A percentile compares a stretch with the other conserved stretches of the same genome.
Conservation (phyloP, 1,140 invertebrate genomes). For the Drosophila nannoptera region DNA sequence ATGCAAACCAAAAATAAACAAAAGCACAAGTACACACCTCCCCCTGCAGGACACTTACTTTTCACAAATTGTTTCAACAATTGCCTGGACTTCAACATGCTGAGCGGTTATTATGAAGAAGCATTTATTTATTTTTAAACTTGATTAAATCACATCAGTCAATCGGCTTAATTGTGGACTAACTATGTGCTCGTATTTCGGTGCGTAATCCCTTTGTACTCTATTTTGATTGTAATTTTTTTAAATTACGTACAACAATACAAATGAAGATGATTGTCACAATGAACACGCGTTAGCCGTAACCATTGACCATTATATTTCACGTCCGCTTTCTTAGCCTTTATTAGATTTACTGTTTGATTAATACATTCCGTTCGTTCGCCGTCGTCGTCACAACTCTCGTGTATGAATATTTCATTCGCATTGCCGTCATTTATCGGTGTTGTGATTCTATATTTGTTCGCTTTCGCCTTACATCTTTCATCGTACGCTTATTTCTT, state of each 20-base stretch:
- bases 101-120: conserved; percentile 24
- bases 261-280: conserved; percentile 20
- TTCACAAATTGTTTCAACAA: conserved; percentile 63
- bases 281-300: conserved; percentile 20
- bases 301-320: conserved; percentile 30
- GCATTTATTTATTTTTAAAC: conserved; percentile 34
- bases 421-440: conserved; percentile 60
- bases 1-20: not conserved
- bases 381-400: conserved; percentile 29
- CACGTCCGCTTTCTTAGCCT: conserved; percentile 45
- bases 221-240: conserved; percentile 1
- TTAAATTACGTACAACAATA: conserved; percentile 2
- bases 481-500: conserved; percentile 48
- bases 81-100: conserved; percentile 71
- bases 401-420: conserved; percentile 46
- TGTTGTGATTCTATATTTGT: conserved; percentile 67
- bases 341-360: conserved; percentile 61
- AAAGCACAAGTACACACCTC: too few relatives aligned
- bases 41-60: conserved; percentile 49
- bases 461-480: conserved; percentile 54
- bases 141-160: too few relatives aligned
- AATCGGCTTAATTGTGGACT: too few relatives aligned
- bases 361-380: conserved; percentile 41
- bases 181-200: not conserved
- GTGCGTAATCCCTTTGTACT: not conserved